Evolutionary conservation across 2,797 vertebrate genomes (phyloP).

Genomic region (Falco rusticolus): DNA sequence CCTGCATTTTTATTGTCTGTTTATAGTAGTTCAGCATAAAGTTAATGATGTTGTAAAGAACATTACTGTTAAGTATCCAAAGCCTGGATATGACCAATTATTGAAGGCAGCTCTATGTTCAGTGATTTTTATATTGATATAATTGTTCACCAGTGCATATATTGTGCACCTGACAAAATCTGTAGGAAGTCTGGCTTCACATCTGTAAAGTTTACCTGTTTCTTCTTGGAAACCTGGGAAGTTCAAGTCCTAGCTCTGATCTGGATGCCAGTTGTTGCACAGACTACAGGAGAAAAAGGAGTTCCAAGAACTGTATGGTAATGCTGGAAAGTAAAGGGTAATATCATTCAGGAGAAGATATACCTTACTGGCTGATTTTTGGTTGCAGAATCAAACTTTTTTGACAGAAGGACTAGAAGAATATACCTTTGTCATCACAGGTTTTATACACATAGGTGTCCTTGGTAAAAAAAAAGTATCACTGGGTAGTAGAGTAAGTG

Average conservation of each 20-base stretch:
- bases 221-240: neutral
- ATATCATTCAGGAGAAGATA: neutral
- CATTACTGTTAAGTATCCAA: neutral
- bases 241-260: neutral
- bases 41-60: neutral
- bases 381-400: neutral
- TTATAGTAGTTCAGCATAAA: neutral
- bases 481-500: neutral
- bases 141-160: neutral
- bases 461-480: neutral
- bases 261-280: neutral
- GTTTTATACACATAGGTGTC: neutral
- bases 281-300: neutral
- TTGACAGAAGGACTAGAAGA: neutral
- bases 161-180: neutral
- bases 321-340: neutral
- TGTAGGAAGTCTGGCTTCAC: neutral
- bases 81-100: neutral
- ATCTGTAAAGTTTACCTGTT: neutral
- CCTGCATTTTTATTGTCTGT: neutral
- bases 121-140: neutral
- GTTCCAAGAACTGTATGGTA: neutral
- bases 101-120: neutral
- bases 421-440: neutral
- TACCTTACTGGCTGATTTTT: neutral